Evolutionary conservation across 2,113 vertebrate genomes (phyloP).

Genomic region (Phyllopteryx taeniolatus): DNA sequence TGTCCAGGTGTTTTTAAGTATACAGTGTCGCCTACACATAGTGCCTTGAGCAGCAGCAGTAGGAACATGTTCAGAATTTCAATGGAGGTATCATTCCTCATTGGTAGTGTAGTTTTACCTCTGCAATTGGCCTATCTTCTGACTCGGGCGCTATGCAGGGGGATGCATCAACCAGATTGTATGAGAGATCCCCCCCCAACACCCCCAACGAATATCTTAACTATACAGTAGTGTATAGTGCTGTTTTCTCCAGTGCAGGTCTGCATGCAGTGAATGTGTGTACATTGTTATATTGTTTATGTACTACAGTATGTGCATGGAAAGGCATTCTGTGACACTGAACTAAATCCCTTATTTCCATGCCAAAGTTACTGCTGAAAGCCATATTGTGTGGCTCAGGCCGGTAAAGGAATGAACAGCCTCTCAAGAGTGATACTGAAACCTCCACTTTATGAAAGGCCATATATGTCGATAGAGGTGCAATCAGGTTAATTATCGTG

Average conservation of each 20-base stretch:
- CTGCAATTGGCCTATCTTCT: slow-evolving; percentile 57
- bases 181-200: slow-evolving; percentile 34
- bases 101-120: slow-evolving; percentile 49
- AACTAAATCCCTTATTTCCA: slow-evolving; percentile 49
- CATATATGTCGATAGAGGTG: slow-evolving; percentile 49
- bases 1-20: slow-evolving; percentile 49
- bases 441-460: slow-evolving; percentile 53
- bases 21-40: slow-evolving; percentile 62
- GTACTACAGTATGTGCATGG: slow-evolving; percentile 56
- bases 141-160: slow-evolving; percentile 65
- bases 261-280: slow-evolving; percentile 62
- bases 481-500: slow-evolving; percentile 58
- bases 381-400: slow-evolving; percentile 47
- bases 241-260: slow-evolving; percentile 62
- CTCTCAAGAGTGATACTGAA: slow-evolving; percentile 58
- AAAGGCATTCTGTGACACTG: slow-evolving; percentile 52
- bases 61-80: slow-evolving; percentile 43
- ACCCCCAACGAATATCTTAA: slow-evolving; percentile 17
- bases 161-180: slow-evolving; percentile 61
- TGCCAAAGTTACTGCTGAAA: slow-evolving; percentile 64
- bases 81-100: slow-evolving; percentile 40
- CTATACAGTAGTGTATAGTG: slow-evolving; percentile 39
- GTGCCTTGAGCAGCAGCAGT: slow-evolving; percentile 66
- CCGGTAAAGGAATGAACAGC: slow-evolving; percentile 57
- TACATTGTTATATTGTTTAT: slow-evolving; percentile 59